Conservation (phyloP, 2,113 vertebrate species). For the Pyxicephalus adspersus region DNA sequence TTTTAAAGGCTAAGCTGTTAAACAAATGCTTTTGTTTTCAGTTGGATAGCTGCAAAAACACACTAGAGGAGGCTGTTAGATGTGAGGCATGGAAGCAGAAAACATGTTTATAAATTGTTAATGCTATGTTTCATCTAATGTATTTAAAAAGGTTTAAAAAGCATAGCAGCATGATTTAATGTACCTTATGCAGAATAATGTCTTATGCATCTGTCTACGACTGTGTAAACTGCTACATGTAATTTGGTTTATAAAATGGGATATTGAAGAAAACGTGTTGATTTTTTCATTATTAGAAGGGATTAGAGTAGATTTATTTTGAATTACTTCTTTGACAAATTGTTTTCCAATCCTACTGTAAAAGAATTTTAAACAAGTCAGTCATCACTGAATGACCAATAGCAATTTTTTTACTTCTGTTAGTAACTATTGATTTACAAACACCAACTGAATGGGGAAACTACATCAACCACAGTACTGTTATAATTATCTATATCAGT, state of each 20-base stretch:
- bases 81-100: constrained; percentile 22
- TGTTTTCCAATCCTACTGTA: constrained; percentile 14
- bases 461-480: background rate
- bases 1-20: background rate
- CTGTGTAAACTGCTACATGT: constrained; percentile 31
- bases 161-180: constrained; percentile 37
- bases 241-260: constrained; percentile 27
- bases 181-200: constrained; percentile 41
- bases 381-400: constrained; percentile 26
- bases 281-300: constrained; percentile 11
- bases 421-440: no score
- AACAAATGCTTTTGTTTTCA: constrained; percentile 29
- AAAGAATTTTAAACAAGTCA: background rate
- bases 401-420: no score
- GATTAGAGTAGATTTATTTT: constrained; percentile 32
- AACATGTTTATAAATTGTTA: constrained; percentile 52
- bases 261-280: constrained; percentile 28
- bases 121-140: constrained; percentile 48
- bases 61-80: background rate
- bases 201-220: constrained; percentile 27
- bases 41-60: background rate
- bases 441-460: constrained; percentile 26
- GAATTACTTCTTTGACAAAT: constrained; percentile 30
- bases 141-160: constrained; percentile 50
- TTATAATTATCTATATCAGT: no score